phyloP scores from a whole-genome alignment of 1,140 invertebrate species.

The Anagrus nilaparvatae region DNA sequence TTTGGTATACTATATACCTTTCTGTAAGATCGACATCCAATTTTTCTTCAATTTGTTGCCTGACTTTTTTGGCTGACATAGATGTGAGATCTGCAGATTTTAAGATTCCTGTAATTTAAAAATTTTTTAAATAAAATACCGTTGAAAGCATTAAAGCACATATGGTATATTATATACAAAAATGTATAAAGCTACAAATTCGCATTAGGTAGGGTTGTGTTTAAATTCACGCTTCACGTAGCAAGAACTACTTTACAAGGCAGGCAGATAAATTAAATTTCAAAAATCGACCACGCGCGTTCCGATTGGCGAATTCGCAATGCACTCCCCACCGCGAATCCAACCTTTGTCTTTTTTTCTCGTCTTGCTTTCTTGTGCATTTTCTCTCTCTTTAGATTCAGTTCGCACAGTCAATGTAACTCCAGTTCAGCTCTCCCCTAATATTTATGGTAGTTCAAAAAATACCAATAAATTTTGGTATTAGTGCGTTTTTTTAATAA shows the following conservation, averaged over 20 bases:
- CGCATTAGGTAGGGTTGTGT: conserved; percentile 10
- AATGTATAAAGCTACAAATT: not conserved
- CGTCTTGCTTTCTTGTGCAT: too few species aligned
- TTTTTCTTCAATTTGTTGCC: conserved; percentile 74
- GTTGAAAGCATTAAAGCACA: not conserved
- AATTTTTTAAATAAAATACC: conserved; percentile 7
- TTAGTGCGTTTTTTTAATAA: too few species aligned
- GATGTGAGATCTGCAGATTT: conserved; percentile 76
- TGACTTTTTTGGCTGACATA: conserved; percentile 83
- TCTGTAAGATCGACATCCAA: conserved; percentile 63
- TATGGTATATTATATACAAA: not conserved
- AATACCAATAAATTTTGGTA: too few species aligned
- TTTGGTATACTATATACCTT: conserved; percentile 35
- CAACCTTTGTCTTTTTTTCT: too few species aligned
- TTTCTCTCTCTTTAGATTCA: too few species aligned
- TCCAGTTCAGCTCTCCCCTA: too few species aligned
- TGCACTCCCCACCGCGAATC: too few species aligned
- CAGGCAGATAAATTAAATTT: conserved; percentile 22
- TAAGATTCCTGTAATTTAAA: conserved; percentile 61
- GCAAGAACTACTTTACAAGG: conserved; percentile 6
- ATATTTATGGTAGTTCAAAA: too few species aligned
- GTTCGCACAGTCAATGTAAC: too few species aligned
- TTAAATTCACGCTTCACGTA: conserved; percentile 3
- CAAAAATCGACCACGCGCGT: conserved; percentile 15
- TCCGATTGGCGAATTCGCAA: too few species aligned